A percentile compares a stretch with the other conserved stretches of the same genome.
Evolutionary conservation across 30 jellyfish, hydroid and myxozoan genomes (phyloP).

Genomic region (Haliclystus octoradiatus): DNA sequence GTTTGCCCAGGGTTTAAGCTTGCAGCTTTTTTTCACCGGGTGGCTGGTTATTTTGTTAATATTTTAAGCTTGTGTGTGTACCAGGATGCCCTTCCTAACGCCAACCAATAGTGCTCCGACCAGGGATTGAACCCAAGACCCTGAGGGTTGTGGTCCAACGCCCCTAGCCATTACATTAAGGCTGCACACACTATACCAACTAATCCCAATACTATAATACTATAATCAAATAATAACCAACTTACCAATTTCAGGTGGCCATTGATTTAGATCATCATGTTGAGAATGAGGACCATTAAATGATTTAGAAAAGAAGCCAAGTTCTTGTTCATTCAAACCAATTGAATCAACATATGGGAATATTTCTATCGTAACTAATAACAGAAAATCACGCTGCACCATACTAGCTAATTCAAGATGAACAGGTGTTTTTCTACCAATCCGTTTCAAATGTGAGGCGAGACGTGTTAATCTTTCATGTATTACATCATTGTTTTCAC

Average conservation of each 20-base stretch:
- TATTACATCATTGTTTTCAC: constrained; percentile 29
- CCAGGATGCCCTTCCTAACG: too few relatives aligned
- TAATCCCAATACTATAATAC: too few relatives aligned
- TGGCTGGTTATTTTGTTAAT: too few relatives aligned
- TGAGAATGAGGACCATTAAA: constrained; percentile 59
- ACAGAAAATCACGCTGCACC: constrained; percentile 36
- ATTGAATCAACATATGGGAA: constrained; percentile 75
- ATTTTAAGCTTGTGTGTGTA: too few relatives aligned
- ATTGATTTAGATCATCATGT: constrained; percentile 54
- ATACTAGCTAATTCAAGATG: constrained; percentile 84
- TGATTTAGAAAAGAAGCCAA: constrained; percentile 54
- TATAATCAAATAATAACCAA: not conserved
- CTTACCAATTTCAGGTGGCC: constrained; percentile 94
- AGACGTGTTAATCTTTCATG: constrained; percentile 21
- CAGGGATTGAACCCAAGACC: too few relatives aligned
- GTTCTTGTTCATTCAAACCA: constrained; percentile 80
- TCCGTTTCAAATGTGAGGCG: constrained; percentile 21
- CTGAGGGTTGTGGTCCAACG: too few relatives aligned
- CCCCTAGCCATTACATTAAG: too few relatives aligned
- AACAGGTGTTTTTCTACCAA: constrained; percentile 27
- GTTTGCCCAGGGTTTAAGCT: too few relatives aligned
- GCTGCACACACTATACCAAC: not conserved
- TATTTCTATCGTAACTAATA: constrained; percentile 11
- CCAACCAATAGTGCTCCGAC: too few relatives aligned
- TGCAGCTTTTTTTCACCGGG: too few relatives aligned